phyloP scores from a whole-genome alignment of 2,888 invertebrate species.

The Cepaea hortensis region DNA sequence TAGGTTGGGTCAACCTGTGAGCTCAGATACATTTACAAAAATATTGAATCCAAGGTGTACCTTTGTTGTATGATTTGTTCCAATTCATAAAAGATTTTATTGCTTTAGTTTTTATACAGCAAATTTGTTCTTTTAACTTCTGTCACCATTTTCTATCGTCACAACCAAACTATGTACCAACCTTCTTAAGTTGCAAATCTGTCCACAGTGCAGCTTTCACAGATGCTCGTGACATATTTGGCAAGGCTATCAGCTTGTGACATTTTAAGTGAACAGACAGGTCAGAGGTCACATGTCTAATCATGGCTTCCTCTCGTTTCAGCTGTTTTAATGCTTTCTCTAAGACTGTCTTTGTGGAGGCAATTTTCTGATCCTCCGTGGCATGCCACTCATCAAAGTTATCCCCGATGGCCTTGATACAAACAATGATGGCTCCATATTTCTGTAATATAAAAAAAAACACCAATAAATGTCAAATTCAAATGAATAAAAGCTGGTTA shows the following conservation, averaged over 20 bases:
- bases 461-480: background rate
- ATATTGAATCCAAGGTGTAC: too few species aligned
- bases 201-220: conserved; percentile 42
- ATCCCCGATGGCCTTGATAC: conserved; percentile 51
- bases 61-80: too few species aligned
- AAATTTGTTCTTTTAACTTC: too few species aligned
- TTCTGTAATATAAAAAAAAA: conserved; percentile 6
- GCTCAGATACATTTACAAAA: too few species aligned
- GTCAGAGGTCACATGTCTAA: conserved; percentile 47
- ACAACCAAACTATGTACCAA: background rate
- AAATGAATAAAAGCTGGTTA: background rate
- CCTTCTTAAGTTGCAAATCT: conserved; percentile 33
- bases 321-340: conserved; percentile 51
- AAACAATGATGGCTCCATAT: conserved; percentile 49
- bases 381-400: conserved; percentile 48
- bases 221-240: conserved; percentile 41
- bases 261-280: conserved; percentile 30
- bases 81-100: too few species aligned
- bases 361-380: conserved; percentile 38
- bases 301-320: conserved; percentile 49
- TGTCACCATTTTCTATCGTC: too few species aligned
- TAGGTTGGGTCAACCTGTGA: too few species aligned
- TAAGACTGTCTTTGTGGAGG: conserved; percentile 37
- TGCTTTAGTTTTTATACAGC: too few species aligned
- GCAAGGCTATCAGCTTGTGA: conserved; percentile 49